Evolutionary conservation across 2,888 invertebrate species (phyloP).

Genomic region (Tachystola acroxantha): DNA sequence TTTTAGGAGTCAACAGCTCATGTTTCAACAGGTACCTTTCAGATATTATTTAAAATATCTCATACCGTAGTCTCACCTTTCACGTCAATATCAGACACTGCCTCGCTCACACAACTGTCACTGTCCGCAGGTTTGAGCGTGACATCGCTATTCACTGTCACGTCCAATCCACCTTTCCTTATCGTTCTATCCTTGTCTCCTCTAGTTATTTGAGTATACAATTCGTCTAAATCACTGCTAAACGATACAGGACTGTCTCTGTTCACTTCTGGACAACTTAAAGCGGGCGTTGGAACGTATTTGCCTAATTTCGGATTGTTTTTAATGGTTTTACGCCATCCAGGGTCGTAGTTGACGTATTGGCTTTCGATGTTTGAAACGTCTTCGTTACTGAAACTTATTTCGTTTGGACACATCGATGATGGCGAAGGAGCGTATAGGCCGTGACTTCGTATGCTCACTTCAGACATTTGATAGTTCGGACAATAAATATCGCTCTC

Average conservation of each 20-base stretch:
- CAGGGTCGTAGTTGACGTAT: slow-evolving; percentile 78
- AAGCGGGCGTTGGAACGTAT: slow-evolving; percentile 60
- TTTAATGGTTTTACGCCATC: slow-evolving; percentile 67
- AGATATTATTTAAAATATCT: too few relatives aligned
- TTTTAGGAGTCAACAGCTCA: too few relatives aligned
- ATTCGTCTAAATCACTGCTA: slow-evolving; percentile 81
- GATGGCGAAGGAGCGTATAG: slow-evolving; percentile 80
- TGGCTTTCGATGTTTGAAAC: slow-evolving; percentile 71
- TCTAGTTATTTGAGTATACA: slow-evolving; percentile 83
- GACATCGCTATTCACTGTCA: slow-evolving; percentile 64
- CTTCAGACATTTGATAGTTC: slow-evolving; percentile 81
- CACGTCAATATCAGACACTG: slow-evolving; percentile 53
- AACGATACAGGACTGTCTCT: slow-evolving; percentile 65
- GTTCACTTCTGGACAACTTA: slow-evolving; percentile 68
- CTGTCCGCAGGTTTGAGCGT: slow-evolving; percentile 62
- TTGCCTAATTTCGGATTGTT: slow-evolving; percentile 59
- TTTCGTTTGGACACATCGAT: slow-evolving; percentile 71
- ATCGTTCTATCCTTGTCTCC: slow-evolving; percentile 49
- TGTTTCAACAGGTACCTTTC: too few relatives aligned
- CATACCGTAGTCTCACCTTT: slow-evolving; percentile 65
- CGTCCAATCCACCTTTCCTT: slow-evolving; percentile 49
- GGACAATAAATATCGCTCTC: slow-evolving; percentile 81
- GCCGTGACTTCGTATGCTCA: slow-evolving; percentile 81
- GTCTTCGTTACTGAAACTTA: slow-evolving; percentile 70
- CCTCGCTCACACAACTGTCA: slow-evolving; percentile 72